Conservation (phyloP, 2,113 vertebrate species). For the Cyanoderma ruficeps region DNA sequence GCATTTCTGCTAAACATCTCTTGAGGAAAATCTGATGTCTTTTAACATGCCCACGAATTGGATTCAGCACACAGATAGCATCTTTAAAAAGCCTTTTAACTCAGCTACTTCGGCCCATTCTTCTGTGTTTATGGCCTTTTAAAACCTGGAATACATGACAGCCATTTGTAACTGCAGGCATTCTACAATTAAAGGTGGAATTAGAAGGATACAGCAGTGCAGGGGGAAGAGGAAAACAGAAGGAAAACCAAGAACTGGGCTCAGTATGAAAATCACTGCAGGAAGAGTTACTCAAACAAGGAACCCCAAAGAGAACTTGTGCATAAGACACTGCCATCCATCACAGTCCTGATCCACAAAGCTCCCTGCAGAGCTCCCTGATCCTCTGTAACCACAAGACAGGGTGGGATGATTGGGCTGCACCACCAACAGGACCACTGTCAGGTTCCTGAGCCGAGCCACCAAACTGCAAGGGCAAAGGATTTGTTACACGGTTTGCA, state of each 20-base stretch:
- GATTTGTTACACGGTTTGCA: neutral
- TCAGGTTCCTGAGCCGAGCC: fast-evolving
- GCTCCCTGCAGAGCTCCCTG: neutral
- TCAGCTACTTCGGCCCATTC: neutral
- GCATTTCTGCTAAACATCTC: slow-evolving; percentile 12
- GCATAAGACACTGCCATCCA: neutral
- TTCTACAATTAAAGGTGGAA: neutral
- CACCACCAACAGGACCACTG: neutral
- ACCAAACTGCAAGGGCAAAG: neutral
- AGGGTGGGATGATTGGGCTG: neutral
- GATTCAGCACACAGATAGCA: slow-evolving; percentile 35
- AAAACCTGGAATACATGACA: neutral
- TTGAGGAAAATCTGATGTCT: neutral
- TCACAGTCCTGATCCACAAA: neutral
- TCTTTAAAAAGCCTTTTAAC: slow-evolving; percentile 33
- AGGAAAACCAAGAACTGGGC: neutral
- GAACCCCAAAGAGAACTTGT: neutral
- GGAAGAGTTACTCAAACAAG: neutral
- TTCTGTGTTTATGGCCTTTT: slow-evolving; percentile 35
- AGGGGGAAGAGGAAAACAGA: neutral
- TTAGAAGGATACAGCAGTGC: neutral
- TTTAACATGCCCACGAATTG: slow-evolving; percentile 5
- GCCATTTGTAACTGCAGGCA: neutral
- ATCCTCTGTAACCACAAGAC: neutral
- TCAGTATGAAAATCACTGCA: neutral